Evolutionary conservation across 2,888 invertebrate species (phyloP), one percentile per base, ranked within the genome.

Genomic region (Kuschelorhynchus macadamiae): DNA sequence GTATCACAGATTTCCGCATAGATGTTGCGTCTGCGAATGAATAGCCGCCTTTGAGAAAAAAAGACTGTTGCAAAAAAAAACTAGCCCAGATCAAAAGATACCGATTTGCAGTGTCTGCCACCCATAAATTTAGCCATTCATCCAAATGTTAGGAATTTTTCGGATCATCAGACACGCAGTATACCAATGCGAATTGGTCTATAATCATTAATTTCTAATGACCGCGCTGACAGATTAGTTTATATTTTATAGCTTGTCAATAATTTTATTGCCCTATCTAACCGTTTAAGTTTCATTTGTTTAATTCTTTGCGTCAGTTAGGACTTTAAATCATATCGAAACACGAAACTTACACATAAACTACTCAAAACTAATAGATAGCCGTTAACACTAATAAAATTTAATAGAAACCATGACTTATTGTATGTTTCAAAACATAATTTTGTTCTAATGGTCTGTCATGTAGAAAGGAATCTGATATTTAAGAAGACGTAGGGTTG

Each of bases 21-120:
- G n/a, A 39, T 39, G 41, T 39, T 39, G 41, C n/a, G 41, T 39
- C 41, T 39, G 41, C 7, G 12, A 16, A 14, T 12, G 41, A 39
- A 39, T 39, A 39, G n/a, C 41, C 41, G 41, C 41, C 41, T 14
- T 30, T 50, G 25, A 25, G 4, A 25, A 25, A 25, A n/a, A n/a
- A n/a, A n/a, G n/a, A n/a, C n/a, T n/a, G n/a, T n/a, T n/a, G n/a
- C n/a, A n/a, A 20, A 16, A 18, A 50, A 30, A 50, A 50, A 25
- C 49, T 25, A 36, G 18, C 16, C 5, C 53, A 49, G 49, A 55
- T 55, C 55, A 55, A 55, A 55, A 21, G 55, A 39, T 55, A 21
- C 55, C 41, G 41, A 39, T 39, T 16, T 39, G 55, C 33, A 33
- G 20, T 12, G 14, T 39, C 16, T 7, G 14, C 41, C 16, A 30